phyloP scores from a whole-genome alignment of 2,113 vertebrate genomes.

The Oceanodroma tethys region DNA sequence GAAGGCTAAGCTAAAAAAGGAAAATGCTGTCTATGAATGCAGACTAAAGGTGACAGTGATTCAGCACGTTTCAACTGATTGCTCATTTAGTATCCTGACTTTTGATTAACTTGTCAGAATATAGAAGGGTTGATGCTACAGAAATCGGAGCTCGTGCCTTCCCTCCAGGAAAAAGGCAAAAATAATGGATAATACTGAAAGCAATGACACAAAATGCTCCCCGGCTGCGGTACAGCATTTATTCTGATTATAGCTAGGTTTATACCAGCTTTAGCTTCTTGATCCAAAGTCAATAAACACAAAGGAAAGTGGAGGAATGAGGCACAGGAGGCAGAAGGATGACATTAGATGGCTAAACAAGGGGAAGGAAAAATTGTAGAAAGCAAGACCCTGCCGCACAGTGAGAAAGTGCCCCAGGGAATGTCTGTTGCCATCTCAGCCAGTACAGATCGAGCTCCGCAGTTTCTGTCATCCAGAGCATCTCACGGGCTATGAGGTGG shows the following conservation, averaged over 20 bases:
- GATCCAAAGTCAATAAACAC: not conserved
- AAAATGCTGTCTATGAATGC: constrained; percentile 30
- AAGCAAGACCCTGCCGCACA: not conserved
- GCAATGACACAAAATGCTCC: not conserved
- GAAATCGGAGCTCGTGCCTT: not conserved
- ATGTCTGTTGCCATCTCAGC: not conserved
- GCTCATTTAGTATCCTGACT: constrained; percentile 41
- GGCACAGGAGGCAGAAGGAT: not conserved
- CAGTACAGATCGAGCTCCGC: not conserved
- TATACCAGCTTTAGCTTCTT: not conserved
- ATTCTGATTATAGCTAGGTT: not conserved
- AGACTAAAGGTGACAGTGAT: constrained; percentile 65
- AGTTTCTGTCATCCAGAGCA: not conserved
- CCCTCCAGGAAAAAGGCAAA: not conserved
- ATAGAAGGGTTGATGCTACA: not conserved
- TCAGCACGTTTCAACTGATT: constrained; percentile 51
- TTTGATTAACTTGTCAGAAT: constrained; percentile 52
- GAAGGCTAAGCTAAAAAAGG: constrained; percentile 43
- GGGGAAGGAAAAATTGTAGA: not conserved
- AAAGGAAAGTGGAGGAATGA: not conserved
- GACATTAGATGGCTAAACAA: not conserved
- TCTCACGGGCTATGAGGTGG: fast-evolving
- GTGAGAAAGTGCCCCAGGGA: not conserved
- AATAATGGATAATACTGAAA: not conserved
- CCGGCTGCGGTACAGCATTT: not conserved